Conservation (phyloP, 2,113 vertebrate genomes). For the Gymnogyps californianus region DNA sequence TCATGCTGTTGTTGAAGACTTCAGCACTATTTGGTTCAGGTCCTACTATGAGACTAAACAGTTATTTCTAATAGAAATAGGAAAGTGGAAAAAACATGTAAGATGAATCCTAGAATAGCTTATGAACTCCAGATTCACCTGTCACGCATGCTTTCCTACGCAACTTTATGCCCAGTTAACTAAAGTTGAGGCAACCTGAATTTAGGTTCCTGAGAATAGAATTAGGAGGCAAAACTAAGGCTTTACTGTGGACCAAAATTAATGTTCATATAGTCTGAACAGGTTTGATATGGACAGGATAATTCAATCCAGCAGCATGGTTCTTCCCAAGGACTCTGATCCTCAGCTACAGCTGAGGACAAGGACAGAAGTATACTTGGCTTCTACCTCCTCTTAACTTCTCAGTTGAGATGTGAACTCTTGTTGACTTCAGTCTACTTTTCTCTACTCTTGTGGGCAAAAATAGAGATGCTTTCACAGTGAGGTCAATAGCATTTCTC, state of each 20-base stretch:
- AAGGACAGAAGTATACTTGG: background rate
- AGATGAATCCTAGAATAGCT: background rate
- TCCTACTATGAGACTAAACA: background rate
- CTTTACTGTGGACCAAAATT: background rate
- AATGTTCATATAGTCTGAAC: background rate
- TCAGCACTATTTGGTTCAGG: background rate
- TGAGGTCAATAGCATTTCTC: background rate
- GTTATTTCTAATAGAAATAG: background rate
- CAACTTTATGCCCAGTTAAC: background rate
- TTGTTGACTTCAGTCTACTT: background rate
- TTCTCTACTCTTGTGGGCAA: background rate
- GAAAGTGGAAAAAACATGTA: background rate
- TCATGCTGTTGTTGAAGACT: background rate
- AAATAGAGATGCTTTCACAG: background rate
- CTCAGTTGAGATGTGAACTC: background rate
- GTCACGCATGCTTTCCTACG: accelerated
- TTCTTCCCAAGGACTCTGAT: background rate
- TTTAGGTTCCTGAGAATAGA: background rate
- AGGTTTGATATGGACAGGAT: background rate
- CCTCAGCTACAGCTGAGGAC: background rate
- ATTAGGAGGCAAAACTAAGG: background rate
- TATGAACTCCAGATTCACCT: background rate
- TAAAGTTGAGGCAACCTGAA: background rate
- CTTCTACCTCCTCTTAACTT: background rate
- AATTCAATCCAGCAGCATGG: background rate